Percentiles rank a stretch among this genome's conserved stretches.
phyloP scores from a whole-genome alignment of 2,888 invertebrate genomes.

The Caenorhabditis drosophilae region DNA sequence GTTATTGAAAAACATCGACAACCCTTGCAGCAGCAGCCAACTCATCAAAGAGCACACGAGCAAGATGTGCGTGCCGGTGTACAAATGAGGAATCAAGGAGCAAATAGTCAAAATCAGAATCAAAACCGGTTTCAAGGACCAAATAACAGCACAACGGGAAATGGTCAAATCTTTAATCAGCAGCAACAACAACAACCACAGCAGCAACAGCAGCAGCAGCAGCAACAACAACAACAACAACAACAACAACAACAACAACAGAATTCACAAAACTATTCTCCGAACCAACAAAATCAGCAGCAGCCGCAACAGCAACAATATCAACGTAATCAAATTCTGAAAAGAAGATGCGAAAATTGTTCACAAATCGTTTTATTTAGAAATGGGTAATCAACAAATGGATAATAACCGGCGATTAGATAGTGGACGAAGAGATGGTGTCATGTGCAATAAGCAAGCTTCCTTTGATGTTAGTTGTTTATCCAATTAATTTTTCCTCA shows the following conservation, averaged over 20 bases:
- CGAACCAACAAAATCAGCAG: slow-evolving; percentile 18
- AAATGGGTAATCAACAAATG: slow-evolving; percentile 21
- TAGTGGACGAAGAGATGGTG: slow-evolving; percentile 11
- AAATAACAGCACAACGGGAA: not conserved
- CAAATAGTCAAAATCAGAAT: slow-evolving; percentile 4
- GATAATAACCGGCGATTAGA: slow-evolving; percentile 35
- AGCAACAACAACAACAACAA: too few species aligned
- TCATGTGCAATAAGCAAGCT: slow-evolving; percentile 27
- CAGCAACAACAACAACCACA: slow-evolving; percentile 4
- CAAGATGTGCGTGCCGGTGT: not conserved
- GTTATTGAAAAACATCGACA: slow-evolving; percentile 2
- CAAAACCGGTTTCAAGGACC: not conserved
- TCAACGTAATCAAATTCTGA: slow-evolving; percentile 2
- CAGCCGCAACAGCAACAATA: slow-evolving; percentile 11
- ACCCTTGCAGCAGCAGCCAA: not conserved
- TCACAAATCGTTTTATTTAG: too few species aligned
- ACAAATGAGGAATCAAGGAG: not conserved
- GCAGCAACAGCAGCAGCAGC: slow-evolving; percentile 6
- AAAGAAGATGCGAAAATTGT: too few species aligned
- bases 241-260: slow-evolving; percentile 22
- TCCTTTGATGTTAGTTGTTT: slow-evolving; percentile 28
- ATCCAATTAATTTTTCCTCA: not conserved
- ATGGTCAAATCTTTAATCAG: not conserved
- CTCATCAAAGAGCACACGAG: slow-evolving; percentile 4
- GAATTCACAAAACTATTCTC: slow-evolving; percentile 17